A percentile compares a stretch with the other conserved stretches of the same genome.
Conservation (phyloP, 2,113 vertebrate genomes). For the Sylvia atricapilla region DNA sequence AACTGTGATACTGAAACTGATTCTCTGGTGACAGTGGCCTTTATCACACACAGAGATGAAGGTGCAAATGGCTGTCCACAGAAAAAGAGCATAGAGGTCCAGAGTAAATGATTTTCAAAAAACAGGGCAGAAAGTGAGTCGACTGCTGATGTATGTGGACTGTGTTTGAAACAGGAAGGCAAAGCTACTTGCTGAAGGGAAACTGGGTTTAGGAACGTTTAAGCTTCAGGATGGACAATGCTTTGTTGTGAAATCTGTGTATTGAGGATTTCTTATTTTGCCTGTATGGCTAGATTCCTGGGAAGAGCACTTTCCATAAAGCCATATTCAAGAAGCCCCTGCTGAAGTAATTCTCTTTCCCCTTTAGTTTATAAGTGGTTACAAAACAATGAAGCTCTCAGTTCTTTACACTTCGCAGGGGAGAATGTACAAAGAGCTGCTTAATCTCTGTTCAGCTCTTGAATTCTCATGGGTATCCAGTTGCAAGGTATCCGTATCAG, state of each 20-base stretch:
- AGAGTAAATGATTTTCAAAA: not conserved
- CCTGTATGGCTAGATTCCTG: not conserved
- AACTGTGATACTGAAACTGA: not conserved
- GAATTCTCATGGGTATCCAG: conserved; percentile 54
- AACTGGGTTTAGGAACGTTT: not conserved
- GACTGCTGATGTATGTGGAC: not conserved
- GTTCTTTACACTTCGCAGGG: conserved; percentile 11
- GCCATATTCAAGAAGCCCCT: not conserved
- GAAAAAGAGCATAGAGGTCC: not conserved
- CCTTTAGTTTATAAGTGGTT: not conserved
- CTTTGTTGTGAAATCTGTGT: not conserved
- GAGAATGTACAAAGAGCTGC: conserved; percentile 16
- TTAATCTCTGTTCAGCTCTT: conserved; percentile 3
- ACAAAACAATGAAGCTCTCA: conserved; percentile 24
- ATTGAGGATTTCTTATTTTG: not conserved
- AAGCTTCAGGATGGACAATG: not conserved
- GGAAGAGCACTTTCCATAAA: not conserved
- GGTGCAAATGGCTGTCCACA: not conserved
- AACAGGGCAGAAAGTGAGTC: not conserved
- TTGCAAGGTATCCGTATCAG: conserved; percentile 38
- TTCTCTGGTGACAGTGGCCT: not conserved
- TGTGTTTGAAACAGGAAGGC: not conserved
- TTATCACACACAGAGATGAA: not conserved
- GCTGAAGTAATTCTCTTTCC: not conserved
- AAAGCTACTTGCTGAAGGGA: not conserved